Evolutionary conservation across 2,113 vertebrate species (phyloP).

Genomic region (Pachycephala philippinensis): DNA sequence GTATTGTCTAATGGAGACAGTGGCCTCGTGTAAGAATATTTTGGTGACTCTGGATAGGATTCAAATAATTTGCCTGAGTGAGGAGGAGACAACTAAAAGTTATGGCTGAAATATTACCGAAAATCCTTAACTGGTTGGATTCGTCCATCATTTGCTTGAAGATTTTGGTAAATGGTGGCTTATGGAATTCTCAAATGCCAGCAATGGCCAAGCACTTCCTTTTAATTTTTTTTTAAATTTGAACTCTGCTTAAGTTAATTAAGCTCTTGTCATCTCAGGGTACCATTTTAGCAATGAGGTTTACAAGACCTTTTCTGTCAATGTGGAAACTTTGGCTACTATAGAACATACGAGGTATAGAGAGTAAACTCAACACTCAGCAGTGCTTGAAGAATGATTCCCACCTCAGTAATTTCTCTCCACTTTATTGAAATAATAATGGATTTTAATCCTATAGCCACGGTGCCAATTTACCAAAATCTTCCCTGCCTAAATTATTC

Average conservation of each 20-base stretch:
- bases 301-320: not conserved
- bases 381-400: not conserved
- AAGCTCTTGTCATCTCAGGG: not conserved
- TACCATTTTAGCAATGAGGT: not conserved
- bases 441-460: not conserved
- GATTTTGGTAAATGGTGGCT: not conserved
- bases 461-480: not conserved
- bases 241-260: not conserved
- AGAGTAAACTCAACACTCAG: not conserved
- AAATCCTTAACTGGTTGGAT: not conserved
- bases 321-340: not conserved
- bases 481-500: not conserved
- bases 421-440: not conserved
- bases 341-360: not conserved
- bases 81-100: not conserved
- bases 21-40: not conserved
- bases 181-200: not conserved
- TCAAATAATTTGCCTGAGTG: not conserved
- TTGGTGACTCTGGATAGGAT: not conserved
- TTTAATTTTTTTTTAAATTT: not conserved
- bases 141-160: not conserved
- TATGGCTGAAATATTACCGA: not conserved
- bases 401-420: not conserved
- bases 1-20: not conserved
- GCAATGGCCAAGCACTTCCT: not conserved